Base-by-base conservation (phyloP, 2,888 invertebrate species). In the Scrobipalpa costella region DNA sequence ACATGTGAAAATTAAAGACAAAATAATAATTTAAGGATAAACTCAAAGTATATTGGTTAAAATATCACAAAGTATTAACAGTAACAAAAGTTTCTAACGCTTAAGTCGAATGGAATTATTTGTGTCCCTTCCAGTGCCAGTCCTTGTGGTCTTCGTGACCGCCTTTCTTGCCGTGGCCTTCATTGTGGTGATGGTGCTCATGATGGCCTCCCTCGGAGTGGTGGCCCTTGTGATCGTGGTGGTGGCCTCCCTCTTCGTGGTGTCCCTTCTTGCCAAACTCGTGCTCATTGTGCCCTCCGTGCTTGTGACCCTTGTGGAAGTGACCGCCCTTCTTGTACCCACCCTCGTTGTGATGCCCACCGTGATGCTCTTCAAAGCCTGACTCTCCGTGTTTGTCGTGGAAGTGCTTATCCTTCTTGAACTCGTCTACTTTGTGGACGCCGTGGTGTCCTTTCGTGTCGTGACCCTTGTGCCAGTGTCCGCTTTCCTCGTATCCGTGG, bases 371-470 rank as follows among this genome's bases (percentile, higher is more conserved):
- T 83, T 96, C 95, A 71, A 95, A 95, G 1, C 95, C 96, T 63
- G 94, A 94, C 71, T 95, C 95, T 70, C 96, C 96, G 75, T 96
- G 95, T 79, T 96, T 96, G 73, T 97, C 96, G 80, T 94, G 96
- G 93, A 96, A 96, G 80, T 97, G 95, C 74, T 96, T 96, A 75
- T 96, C 95, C 81, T 97, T 96, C 80, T 96, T 96, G 86, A 94
- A 96, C 83, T 97, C 97, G 83, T 97, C 96, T 81, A 95, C 80
- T 81, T 97, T 97, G 88, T 97, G 96, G 3, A 96, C 92, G 71
- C 96, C 95, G 78, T 97, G 96, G 73, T 96, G 95, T 62, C 97
- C 96, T 79, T 97, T 96, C 66, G 95, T 96, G 74, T 94, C 94
- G 85, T 97, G 96, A 0, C 96, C 97, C 78, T 97, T 97, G 70